phyloP scores from a whole-genome alignment of 2,113 vertebrate species.

The Brachirus orientalis region DNA sequence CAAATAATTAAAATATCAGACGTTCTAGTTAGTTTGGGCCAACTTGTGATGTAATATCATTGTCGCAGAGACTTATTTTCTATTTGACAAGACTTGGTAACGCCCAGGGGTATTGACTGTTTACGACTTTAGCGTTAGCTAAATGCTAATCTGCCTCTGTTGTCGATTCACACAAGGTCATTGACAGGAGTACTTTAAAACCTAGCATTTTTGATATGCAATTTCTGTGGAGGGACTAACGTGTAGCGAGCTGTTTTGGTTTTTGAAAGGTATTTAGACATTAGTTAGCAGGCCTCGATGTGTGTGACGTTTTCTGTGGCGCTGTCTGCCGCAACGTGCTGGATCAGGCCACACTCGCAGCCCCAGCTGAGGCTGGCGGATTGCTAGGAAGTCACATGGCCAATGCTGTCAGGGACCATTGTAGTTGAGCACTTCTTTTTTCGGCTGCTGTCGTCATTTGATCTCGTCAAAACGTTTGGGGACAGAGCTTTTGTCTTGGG shows the following conservation, averaged over 20 bases:
- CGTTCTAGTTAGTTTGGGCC: neutral
- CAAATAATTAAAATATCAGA: rapidly evolving
- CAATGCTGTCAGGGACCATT: conserved; percentile 23
- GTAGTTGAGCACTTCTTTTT: too few species aligned
- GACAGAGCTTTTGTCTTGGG: neutral
- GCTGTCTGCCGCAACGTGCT: conserved; percentile 53
- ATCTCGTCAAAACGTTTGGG: neutral
- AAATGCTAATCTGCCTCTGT: conserved; percentile 32
- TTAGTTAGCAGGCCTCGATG: conserved; percentile 4
- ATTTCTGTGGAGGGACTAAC: neutral
- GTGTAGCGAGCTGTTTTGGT: neutral
- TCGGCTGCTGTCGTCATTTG: neutral
- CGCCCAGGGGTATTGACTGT: conserved; percentile 13
- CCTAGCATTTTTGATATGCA: rapidly evolving
- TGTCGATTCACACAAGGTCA: conserved; percentile 56
- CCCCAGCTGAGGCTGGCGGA: conserved; percentile 61
- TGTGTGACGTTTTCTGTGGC: conserved; percentile 22
- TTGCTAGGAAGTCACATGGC: conserved; percentile 67
- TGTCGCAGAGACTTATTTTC: neutral
- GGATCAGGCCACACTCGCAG: conserved; percentile 46
- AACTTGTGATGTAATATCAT: neutral
- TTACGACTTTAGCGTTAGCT: conserved; percentile 41
- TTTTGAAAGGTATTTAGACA: neutral
- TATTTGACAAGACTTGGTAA: neutral
- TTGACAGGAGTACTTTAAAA: neutral